Conservation (phyloP, 1,140 invertebrate genomes). For the Sweltsa coloradensis region DNA sequence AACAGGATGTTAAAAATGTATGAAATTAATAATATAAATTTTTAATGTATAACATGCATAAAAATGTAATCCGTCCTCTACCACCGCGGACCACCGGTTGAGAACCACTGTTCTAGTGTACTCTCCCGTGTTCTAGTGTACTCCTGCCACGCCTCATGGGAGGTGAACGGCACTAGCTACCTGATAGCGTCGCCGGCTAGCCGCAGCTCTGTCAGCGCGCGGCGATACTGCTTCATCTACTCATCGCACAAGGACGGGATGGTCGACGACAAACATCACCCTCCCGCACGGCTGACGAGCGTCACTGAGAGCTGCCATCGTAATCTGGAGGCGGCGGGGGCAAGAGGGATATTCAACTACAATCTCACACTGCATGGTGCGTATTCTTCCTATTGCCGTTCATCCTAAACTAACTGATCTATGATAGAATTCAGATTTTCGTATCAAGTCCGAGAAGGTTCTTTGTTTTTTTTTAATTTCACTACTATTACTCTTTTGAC, state of each 20-base stretch:
- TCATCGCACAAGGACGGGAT: conserved; percentile 8
- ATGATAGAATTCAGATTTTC: no score
- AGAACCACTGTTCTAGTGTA: no score
- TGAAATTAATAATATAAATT: no score
- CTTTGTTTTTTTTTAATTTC: no score
- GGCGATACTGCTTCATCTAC: conserved; percentile 30
- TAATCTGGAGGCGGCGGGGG: conserved; percentile 2
- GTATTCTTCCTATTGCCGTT: no score
- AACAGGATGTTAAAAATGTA: no score
- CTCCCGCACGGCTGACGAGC: not conserved
- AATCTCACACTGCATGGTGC: conserved; percentile 5
- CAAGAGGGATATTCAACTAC: not conserved
- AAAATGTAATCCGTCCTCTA: no score
- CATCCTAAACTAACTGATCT: no score
- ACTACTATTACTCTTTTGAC: no score
- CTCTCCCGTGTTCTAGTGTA: conserved; percentile 44
- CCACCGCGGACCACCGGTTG: no score
- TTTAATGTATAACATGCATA: no score
- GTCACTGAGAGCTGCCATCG: conserved; percentile 7
- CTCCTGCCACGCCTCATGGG: conserved; percentile 52
- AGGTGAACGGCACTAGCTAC: conserved; percentile 49
- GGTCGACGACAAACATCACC: not conserved
- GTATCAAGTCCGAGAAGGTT: no score
- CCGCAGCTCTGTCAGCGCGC: conserved; percentile 27
- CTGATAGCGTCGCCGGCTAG: conserved; percentile 42